Base-by-base conservation (phyloP, 2,888 invertebrate species). In the Drosophila suboccidentalis region DNA sequence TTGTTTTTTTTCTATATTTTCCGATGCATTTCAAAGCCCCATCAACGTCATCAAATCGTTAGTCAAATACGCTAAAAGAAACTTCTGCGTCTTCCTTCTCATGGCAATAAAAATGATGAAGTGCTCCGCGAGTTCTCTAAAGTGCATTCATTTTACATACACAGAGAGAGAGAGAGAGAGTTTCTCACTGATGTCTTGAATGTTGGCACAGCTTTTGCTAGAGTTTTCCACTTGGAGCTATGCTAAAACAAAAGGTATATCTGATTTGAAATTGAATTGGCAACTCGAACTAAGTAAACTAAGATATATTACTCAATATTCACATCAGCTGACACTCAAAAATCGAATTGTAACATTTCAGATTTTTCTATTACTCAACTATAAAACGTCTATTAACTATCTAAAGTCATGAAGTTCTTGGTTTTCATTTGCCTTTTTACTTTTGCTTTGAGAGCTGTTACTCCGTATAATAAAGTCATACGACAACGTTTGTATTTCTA, bases 91-190 rank as follows among this genome's bases (percentile, higher is more conserved):
- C 63, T 65, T 62, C 58, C 67, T 66, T 38, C 71, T 60, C 55
- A 38, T 65, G 78, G 89, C 77, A 86, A 86, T 86, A 86, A 86
- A 86, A 89, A 86, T 86, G 89, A 86, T 86, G 87, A 89, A 89
- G 89, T 82, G 67, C 80, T 71, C 4, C 15, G 55, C 50, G 51
- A 88, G 69, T 66, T 75, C 78, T 58, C 15, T 34, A 64, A 75
- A 88, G 80, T 73, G 77, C 86, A 54, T 62, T 54, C 68, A 65
- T 60, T 60, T 44, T 38, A 29, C 59, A 50, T n/a, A 22, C 9
- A 46, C 29, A 47, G 36, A 53, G 15, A 58, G 5, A 59, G 17
- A 46, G 38, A 22, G 13, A 43, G 11, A 60, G n/a, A 41, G 54
- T n/a, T 19, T 51, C 60, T 51, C 8, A 22, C 38, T 39, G 15